phyloP scores from a whole-genome alignment of 1,140 invertebrate species.

The Pogonus chalceus region DNA sequence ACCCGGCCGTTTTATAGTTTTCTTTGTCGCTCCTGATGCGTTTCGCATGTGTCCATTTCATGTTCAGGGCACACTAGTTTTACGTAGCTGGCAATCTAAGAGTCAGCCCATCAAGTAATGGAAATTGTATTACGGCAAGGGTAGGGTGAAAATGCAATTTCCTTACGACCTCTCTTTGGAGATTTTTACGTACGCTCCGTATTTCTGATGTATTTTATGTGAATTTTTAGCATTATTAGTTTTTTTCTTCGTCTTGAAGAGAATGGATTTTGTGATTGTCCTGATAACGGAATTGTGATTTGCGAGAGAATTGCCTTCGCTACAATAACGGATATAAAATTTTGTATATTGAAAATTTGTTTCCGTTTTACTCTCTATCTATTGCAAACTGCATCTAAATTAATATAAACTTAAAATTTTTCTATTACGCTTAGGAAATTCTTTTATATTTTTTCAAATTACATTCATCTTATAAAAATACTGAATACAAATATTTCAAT shows the following conservation, averaged over 20 bases:
- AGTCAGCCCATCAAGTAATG: conserved; percentile 7
- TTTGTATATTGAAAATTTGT: neutral
- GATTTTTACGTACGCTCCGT: neutral
- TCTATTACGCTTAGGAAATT: too few relatives aligned
- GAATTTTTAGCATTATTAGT: conserved; percentile 6
- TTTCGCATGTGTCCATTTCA: neutral
- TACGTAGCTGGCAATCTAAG: conserved; percentile 5
- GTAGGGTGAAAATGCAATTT: neutral
- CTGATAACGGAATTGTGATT: conserved; percentile 5
- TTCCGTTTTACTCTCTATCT: too few relatives aligned
- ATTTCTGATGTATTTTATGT: conserved; percentile 6
- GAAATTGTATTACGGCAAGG: conserved; percentile 1
- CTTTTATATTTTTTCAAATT: too few relatives aligned
- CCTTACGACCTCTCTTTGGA: neutral
- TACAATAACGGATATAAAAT: neutral
- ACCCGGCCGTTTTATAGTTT: neutral
- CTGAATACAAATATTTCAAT: too few relatives aligned
- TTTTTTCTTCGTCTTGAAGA: neutral
- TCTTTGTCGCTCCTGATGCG: neutral
- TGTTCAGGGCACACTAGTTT: neutral
- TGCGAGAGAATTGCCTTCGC: neutral
- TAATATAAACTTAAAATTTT: too few relatives aligned
- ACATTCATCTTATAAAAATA: too few relatives aligned
- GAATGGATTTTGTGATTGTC: conserved; percentile 4
- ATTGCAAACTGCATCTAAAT: too few relatives aligned